Percentiles rank a stretch among this genome's conserved stretches.
Conservation (phyloP, 2,888 invertebrate genomes). For the Meloe dianella region DNA sequence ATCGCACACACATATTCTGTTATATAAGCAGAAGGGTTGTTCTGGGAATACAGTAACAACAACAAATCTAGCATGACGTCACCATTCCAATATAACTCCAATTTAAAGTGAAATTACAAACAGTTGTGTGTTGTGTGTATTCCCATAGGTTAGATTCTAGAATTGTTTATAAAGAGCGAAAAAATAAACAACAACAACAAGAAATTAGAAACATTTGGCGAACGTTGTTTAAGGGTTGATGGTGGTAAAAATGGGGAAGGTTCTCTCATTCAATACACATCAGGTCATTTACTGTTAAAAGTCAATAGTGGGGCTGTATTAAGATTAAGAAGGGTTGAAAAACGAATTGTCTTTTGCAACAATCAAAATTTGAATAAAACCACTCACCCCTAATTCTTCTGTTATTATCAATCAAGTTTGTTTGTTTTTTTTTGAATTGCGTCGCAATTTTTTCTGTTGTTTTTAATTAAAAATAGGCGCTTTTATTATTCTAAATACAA, state of each 20-base stretch:
- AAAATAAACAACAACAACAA: not conserved
- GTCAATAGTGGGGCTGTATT: not conserved
- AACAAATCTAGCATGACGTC: conserved; percentile 7
- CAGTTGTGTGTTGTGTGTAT: not conserved
- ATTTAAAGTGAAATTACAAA: not conserved
- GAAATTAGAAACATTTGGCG: not conserved
- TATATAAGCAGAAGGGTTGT: not conserved
- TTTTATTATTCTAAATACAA: not conserved
- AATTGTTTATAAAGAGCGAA: not conserved
- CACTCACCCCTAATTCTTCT: not conserved
- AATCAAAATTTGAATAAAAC: no score
- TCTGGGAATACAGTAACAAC: not conserved
- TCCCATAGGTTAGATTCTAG: not conserved
- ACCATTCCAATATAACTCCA: not conserved
- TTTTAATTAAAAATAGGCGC: not conserved
- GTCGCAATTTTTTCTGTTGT: not conserved
- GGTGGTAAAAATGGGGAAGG: not conserved
- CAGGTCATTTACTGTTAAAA: conserved; percentile 2
- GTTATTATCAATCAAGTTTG: no score
- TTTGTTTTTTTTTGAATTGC: not conserved
- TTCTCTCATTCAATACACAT: not conserved
- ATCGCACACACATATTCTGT: not conserved
- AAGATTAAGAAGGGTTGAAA: not conserved
- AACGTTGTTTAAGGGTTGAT: not conserved
- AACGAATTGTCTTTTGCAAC: no score